A percentile compares a stretch with the other conserved stretches of the same genome.
phyloP scores from a whole-genome alignment of 2,888 invertebrate genomes.

The Epistrophella euchroma region DNA sequence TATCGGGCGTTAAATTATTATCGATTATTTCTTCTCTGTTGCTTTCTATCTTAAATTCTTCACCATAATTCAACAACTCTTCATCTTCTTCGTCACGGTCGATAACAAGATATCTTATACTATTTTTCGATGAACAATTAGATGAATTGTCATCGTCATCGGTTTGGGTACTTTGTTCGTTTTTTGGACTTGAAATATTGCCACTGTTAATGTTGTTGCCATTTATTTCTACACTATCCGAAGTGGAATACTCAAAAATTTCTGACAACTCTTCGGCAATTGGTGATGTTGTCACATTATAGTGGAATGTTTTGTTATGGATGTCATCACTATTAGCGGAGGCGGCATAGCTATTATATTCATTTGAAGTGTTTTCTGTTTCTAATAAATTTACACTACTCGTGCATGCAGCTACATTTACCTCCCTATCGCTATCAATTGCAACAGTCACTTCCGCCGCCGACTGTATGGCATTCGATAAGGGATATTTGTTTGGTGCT shows the following conservation, averaged over 20 bases:
- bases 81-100: conserved; percentile 42
- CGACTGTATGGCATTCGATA: conserved; percentile 58
- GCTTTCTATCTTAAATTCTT: conserved; percentile 22
- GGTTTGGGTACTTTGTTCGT: conserved; percentile 77
- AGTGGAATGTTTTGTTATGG: conserved; percentile 5
- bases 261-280: conserved; percentile 27
- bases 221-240: conserved; percentile 38
- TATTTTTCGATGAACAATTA: conserved; percentile 62
- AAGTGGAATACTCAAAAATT: conserved; percentile 35
- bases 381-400: conserved; percentile 53
- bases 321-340: conserved; percentile 37
- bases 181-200: conserved; percentile 59
- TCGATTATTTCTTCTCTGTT: background rate
- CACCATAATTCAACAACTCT: conserved; percentile 3
- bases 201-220: conserved; percentile 48
- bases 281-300: conserved; percentile 6
- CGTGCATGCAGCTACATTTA: conserved; percentile 18
- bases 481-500: conserved; percentile 50
- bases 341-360: conserved; percentile 52
- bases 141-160: conserved; percentile 75
- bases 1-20: background rate
- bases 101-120: conserved; percentile 50
- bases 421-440: conserved; percentile 48
- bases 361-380: conserved; percentile 60
- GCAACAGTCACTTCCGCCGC: conserved; percentile 52